Evolutionary conservation across 2,113 vertebrate species (phyloP), one percentile per base, ranked within the genome.

Genomic region (Herpetotheres cachinnans): DNA sequence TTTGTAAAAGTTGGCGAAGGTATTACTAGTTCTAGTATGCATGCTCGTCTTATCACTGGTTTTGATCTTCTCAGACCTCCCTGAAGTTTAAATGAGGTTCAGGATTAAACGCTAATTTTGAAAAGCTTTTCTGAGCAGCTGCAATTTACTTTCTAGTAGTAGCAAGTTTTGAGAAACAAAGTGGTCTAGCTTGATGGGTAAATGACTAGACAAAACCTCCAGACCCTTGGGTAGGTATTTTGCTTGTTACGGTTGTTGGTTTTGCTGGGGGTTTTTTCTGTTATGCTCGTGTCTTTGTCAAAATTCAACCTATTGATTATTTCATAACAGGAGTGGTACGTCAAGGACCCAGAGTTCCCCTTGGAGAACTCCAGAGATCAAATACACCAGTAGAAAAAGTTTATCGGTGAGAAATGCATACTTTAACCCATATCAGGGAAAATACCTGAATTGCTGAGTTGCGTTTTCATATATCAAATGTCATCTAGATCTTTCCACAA

Each of bases 361-460:
- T 98, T 34, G 99, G 98, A 96, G 99, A 99, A n/a, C 97, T 98
- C 11, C 99, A 99, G 91, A 98, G 98, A 93, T 96, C 98, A 67
- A 98, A 98, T 86, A 97, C 98, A 3, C 97, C 98, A 0, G 95
- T 98, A 7, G 99, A 99, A 96, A 98, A 98, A 97, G 97, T 99
- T 88, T 99, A 99, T 97, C 99, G 99, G 99, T 99, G 98, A 99
- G 99, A 93, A 62, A 67, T 62, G 30, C 56, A 2, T 79, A 32
- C 21, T 50, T 50, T 40, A 77, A 82, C 62, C 63, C 16, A 0
- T 79, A 0, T 36, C 20, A n/a, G 71, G 82, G 67, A 58, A 77
- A 67, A 66, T 21, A 24, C 36, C 54, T 61, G 36, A 56, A 46
- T 32, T 83, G 50, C 86, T 73, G 58, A 89, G 62, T 18, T 10